Evolutionary conservation across 1,140 invertebrate species (phyloP).

Genomic region (Apis laboriosa): DNA sequence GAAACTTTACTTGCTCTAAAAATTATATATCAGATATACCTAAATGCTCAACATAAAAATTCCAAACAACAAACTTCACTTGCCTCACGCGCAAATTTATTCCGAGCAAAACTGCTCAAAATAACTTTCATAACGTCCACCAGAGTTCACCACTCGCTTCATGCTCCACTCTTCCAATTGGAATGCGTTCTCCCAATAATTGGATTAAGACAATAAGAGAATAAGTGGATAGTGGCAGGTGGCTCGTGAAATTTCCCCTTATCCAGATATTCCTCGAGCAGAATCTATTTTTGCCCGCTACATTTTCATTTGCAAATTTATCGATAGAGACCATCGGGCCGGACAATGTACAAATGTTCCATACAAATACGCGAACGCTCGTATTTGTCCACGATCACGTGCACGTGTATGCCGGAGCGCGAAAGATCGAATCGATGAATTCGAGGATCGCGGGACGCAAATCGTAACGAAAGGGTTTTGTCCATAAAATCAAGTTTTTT

Average conservation of each 20-base stretch:
- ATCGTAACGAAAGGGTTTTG: slow-evolving; percentile 9
- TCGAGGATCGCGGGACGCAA: not conserved
- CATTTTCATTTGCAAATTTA: slow-evolving; percentile 49
- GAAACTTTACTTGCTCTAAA: too few species aligned
- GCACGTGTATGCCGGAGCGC: not conserved
- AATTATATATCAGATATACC: too few species aligned
- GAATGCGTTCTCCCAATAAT: slow-evolving; percentile 12
- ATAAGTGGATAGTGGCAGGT: slow-evolving; percentile 15
- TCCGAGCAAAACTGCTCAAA: too few species aligned
- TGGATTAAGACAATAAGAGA: slow-evolving; percentile 30
- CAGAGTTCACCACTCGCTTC: not conserved
- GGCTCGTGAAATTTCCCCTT: slow-evolving; percentile 17
- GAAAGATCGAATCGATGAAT: not conserved
- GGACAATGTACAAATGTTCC: not conserved
- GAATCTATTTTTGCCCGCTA: slow-evolving; percentile 41
- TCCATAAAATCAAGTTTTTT: slow-evolving; percentile 15
- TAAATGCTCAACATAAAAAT: too few species aligned
- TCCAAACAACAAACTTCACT: too few species aligned
- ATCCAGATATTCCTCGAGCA: slow-evolving; percentile 19
- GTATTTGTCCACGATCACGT: not conserved
- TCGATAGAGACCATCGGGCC: slow-evolving; percentile 33
- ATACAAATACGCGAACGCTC: not conserved
- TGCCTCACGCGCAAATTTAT: not conserved
- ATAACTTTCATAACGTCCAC: not conserved
- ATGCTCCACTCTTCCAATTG: not conserved